phyloP scores from a whole-genome alignment of 2,888 invertebrate genomes.

The Tryphoninae sp. region DNA sequence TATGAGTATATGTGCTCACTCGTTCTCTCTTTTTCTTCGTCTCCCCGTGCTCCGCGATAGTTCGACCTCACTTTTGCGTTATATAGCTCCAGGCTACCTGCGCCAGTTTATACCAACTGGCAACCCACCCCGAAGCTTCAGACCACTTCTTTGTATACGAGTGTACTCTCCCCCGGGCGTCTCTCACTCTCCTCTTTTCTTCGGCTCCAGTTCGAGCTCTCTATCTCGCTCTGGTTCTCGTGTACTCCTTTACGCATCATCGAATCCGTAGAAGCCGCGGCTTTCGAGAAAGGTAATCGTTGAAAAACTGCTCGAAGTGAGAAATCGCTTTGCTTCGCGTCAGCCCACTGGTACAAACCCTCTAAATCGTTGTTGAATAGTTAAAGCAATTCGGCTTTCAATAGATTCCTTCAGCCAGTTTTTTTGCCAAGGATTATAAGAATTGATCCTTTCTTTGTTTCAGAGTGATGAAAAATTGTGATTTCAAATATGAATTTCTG shows the following conservation, averaged over 20 bases:
- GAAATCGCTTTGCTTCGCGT: slow-evolving; percentile 56
- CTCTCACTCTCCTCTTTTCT: slow-evolving; percentile 61
- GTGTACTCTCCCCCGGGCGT: slow-evolving; percentile 52
- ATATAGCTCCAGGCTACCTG: slow-evolving; percentile 77
- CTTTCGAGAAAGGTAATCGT: slow-evolving; percentile 72
- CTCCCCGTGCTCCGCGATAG: slow-evolving; percentile 46
- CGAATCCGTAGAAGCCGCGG: slow-evolving; percentile 43
- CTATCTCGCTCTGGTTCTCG: slow-evolving; percentile 48
- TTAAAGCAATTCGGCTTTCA: background rate
- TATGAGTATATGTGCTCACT: slow-evolving; percentile 38
- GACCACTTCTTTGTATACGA: slow-evolving; percentile 58
- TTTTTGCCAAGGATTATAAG: too few relatives aligned
- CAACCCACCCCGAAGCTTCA: slow-evolving; percentile 66
- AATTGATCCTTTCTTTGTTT: too few relatives aligned
- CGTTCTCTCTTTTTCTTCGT: slow-evolving; percentile 58
- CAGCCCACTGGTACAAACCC: slow-evolving; percentile 13
- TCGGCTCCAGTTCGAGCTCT: slow-evolving; percentile 31
- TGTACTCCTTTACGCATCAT: slow-evolving; percentile 53
- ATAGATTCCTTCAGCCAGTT: background rate
- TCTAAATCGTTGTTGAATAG: background rate
- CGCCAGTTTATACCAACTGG: slow-evolving; percentile 75
- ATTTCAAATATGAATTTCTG: too few relatives aligned
- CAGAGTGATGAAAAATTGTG: too few relatives aligned
- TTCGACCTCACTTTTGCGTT: slow-evolving; percentile 64
- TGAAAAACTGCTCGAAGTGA: slow-evolving; percentile 67